Base-by-base conservation (phyloP, 2,888 invertebrate genomes). In the Labia minor region DNA sequence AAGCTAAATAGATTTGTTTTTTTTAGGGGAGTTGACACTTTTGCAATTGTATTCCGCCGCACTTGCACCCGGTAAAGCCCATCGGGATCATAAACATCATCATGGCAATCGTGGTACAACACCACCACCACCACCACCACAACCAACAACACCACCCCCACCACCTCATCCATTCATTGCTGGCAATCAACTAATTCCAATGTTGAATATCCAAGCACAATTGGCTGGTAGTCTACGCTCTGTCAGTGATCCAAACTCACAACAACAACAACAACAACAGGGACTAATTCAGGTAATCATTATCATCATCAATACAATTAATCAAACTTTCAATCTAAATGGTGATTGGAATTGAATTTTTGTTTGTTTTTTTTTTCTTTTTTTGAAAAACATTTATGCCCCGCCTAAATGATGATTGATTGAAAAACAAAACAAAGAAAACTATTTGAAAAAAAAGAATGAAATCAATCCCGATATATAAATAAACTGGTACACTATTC, bases 71-170 rank as follows among this genome's bases (percentile, higher is more conserved):
- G 92, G 92, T 0, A 92, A 92, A 77, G 91, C 91, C 0, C 91
- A 92, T 78, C 87, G 86, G 71, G 90, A 91, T 74, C 91, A 92
- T 77, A 92, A 91, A 74, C 92, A 92, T 74, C 92, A 92, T 75
- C 91, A 92, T 77, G 90, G 85, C 0, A 90, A 90, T 75, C 88
- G 88, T 73, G 89, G 86, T 74, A 87, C 85, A 73, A 88, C 89
- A 74, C 61, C 64, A 8, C 67, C 67, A n/a, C 37, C 69, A 11
- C 76, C 86, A 14, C 84, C 84, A 10, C 81, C 85, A 1, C 78
- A 85, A 8, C 81, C 85, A 0, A 83, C 85, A 62, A 80, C 83
- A 0, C 81, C 81, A 0, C 78, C 81, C 0, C 81, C 84, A 0
- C 82, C 83, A 26, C 81, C 86, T 0, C 74, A 69, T 62, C 73